These are phyloP conservation scores for Drosophila fuyamai DNA, from an alignment of 1,140 invertebrate species.

Conservation along the genomic window DNA sequence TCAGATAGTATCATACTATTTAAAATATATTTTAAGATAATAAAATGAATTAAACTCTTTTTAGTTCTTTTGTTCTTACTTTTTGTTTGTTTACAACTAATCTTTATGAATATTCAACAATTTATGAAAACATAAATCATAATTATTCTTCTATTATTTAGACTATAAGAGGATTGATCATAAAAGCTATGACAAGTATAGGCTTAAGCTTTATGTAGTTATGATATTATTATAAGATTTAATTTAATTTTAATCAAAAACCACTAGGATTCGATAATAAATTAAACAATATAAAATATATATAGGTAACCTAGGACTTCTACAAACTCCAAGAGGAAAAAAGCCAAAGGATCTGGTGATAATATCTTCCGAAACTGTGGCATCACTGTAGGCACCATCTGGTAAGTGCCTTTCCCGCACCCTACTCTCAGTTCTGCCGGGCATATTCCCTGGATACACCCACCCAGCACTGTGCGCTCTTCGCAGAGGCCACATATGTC, in stretches of 20 bases:
- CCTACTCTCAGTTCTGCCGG: background rate
- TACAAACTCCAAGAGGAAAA: too few species aligned
- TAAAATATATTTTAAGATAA: background rate
- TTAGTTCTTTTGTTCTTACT: background rate
- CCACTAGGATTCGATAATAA: too few species aligned
- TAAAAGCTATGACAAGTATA: too few species aligned
- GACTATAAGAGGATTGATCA: too few species aligned
- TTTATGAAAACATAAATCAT: too few species aligned
- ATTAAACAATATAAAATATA: too few species aligned
- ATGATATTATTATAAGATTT: too few species aligned
- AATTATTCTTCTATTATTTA: too few species aligned
- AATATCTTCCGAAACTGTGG: background rate
- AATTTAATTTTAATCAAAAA: too few species aligned
- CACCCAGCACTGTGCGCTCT: background rate
- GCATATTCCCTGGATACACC: background rate
- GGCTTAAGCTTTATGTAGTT: too few species aligned
- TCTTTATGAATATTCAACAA: background rate
- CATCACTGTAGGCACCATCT: slow-evolving; percentile 5
- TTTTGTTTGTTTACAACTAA: background rate
- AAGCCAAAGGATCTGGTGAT: background rate
- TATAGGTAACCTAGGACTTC: too few species aligned
- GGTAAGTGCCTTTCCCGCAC: background rate
- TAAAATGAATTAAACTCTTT: background rate
- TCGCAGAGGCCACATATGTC: slow-evolving; percentile 29
- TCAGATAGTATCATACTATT: too few species aligned